Conservation (phyloP, 2,797 vertebrate species). For the Adrianichthys oophorus region DNA sequence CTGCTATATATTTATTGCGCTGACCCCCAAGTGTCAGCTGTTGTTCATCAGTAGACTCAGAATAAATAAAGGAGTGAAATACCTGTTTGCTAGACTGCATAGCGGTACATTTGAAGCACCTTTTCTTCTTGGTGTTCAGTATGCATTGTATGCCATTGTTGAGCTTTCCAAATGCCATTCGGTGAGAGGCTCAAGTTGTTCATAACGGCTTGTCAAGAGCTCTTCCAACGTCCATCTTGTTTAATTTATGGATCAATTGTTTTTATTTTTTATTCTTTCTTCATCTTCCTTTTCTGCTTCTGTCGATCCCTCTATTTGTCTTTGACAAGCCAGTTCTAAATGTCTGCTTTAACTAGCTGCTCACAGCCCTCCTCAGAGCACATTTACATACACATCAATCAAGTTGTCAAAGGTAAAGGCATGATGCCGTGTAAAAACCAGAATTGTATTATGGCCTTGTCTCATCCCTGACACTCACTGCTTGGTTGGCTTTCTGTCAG, state of each 20-base stretch:
- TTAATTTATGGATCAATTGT: slow-evolving; percentile 80
- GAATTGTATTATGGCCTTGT: slow-evolving; percentile 80
- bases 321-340: slow-evolving; percentile 70
- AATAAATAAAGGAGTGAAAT: slow-evolving; percentile 32
- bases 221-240: slow-evolving; percentile 69
- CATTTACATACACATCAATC: slow-evolving; percentile 81
- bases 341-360: slow-evolving; percentile 77
- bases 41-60: slow-evolving; percentile 56
- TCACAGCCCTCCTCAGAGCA: slow-evolving; percentile 76
- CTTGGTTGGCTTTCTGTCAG: slow-evolving; percentile 65
- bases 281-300: slow-evolving; percentile 31
- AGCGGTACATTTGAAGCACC: slow-evolving; percentile 70
- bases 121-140: slow-evolving; percentile 57
- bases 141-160: slow-evolving; percentile 67
- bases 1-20: slow-evolving; percentile 43
- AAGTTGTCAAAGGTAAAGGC: slow-evolving; percentile 75
- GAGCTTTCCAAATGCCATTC: slow-evolving; percentile 71
- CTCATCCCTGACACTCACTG: slow-evolving; percentile 71
- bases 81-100: slow-evolving; percentile 50
- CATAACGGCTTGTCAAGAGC: slow-evolving; percentile 66
- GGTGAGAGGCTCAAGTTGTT: slow-evolving; percentile 67
- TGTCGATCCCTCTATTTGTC: slow-evolving; percentile 47
- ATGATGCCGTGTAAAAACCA: slow-evolving; percentile 75
- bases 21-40: slow-evolving; percentile 49
- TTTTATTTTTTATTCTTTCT: slow-evolving; percentile 73